Base-by-base conservation (phyloP, 1,140 invertebrate genomes). In the Lineus longissimus region DNA sequence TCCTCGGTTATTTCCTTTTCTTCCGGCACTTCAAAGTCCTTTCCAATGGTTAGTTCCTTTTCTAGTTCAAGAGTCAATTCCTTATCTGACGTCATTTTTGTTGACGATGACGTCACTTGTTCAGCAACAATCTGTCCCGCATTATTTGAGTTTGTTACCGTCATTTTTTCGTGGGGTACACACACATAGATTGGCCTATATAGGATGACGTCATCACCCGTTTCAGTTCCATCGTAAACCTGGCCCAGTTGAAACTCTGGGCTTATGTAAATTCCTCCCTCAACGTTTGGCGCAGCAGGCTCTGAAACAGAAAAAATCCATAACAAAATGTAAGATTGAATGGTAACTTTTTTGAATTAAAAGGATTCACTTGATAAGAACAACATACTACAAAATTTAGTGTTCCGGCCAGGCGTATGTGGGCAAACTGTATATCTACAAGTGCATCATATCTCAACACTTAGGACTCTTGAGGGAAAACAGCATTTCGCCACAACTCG, bases 191-290 rank as follows among this genome's bases (percentile, higher is more conserved):
- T 84, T 0, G 88, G 88, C 57, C 86, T 78, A 77, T 89, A 90
- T 2, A 90, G 79, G n/a, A 89, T 85, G 15, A 80, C 69, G 23
- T 74, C 68, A 33, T 77, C 78, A 15, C 33, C 40, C n/a, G 69
- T 70, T 22, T 75, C 68, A 6, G 69, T 65, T n/a, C 89, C 90
- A 77, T 92, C 90, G 76, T 92, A 92, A 2, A 92, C 91, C 78
- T 92, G 89, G 2, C 90, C 90, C 9, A 91, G 75, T 36, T 91
- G 86, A 76, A 92, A 92, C 79, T 92, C 90, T 0, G 90, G 89
- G 22, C 89, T 90, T 31, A 91, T 88, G 81, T 92, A 92, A 75
- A 87, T 87, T 0, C 91, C 91, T 19, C 90, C 91, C 81, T 91
- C 90, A 0, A 91, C 89, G 68, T 89, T 86, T 22, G 88, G 85